Evolutionary conservation across 2,797 vertebrate genomes (phyloP).

Genomic region (Eurystomus glaucurus): DNA sequence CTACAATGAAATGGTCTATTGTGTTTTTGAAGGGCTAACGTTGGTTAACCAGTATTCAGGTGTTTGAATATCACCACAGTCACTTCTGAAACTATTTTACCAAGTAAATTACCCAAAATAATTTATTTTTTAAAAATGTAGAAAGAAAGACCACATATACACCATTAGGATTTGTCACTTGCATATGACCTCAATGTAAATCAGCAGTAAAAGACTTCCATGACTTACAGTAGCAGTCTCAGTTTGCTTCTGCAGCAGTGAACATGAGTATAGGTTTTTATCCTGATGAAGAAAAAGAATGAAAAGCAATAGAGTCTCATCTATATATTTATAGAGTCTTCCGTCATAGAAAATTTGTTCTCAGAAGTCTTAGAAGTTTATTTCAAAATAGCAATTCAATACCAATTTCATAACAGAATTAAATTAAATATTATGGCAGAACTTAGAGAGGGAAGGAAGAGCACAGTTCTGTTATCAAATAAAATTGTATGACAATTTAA

Average conservation of each 20-base stretch:
- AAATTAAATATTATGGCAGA: not conserved
- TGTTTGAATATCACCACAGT: not conserved
- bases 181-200: not conserved
- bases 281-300: not conserved
- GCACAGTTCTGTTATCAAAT: not conserved
- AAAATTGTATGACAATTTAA: not conserved
- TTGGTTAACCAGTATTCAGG: not conserved
- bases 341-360: not conserved
- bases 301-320: not conserved
- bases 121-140: not conserved
- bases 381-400: not conserved
- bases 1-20: not conserved
- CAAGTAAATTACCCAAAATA: rapidly evolving
- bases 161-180: not conserved
- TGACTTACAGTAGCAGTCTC: not conserved
- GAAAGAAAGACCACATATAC: not conserved
- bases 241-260: not conserved
- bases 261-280: not conserved
- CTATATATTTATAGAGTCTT: not conserved
- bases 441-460: not conserved
- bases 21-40: not conserved
- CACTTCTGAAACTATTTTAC: not conserved
- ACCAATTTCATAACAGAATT: not conserved
- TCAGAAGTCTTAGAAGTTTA: not conserved
- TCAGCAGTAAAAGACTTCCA: not conserved